Conservation (phyloP, 2,797 vertebrate genomes). For the Paratrypauchen microcephalus region DNA sequence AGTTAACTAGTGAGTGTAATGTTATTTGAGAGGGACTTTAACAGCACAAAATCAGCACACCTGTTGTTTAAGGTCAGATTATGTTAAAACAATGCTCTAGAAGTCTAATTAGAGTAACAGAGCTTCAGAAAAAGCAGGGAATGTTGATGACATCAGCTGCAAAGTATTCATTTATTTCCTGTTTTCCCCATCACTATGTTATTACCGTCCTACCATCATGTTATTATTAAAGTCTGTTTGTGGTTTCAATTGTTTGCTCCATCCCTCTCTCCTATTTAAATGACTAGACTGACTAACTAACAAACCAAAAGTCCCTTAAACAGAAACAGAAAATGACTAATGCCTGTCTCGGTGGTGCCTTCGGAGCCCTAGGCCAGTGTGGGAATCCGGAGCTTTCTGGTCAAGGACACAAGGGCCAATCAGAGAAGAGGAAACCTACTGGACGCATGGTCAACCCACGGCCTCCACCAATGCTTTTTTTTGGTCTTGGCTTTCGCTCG, state of each 20-base stretch:
- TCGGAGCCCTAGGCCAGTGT: constrained; percentile 75
- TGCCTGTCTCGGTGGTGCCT: constrained; percentile 62
- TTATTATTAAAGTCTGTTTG: not conserved
- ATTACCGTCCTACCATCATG: not conserved
- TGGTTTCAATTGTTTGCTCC: not conserved
- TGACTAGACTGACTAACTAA: constrained; percentile 23
- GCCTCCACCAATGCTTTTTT: constrained; percentile 99
- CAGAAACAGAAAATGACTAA: constrained; percentile 78
- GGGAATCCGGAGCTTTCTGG: constrained; percentile 89
- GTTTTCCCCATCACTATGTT: not conserved
- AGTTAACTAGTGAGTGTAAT: too few relatives aligned
- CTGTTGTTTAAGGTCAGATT: too few relatives aligned
- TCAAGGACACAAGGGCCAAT: constrained; percentile 99
- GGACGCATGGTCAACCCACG: constrained; percentile 99
- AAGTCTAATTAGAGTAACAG: too few relatives aligned
- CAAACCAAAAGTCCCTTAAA: constrained; percentile 68
- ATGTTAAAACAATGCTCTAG: too few relatives aligned
- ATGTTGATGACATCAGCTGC: too few relatives aligned
- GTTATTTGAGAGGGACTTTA: too few relatives aligned
- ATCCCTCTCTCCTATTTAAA: not conserved
- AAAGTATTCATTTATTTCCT: not conserved
- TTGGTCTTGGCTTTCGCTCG: constrained; percentile 99
- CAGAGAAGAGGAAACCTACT: constrained; percentile 96
- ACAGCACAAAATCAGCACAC: too few relatives aligned
- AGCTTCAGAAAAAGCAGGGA: too few relatives aligned